Evolutionary conservation across 2,888 invertebrate species (phyloP), one percentile per base, ranked within the genome.

Genomic region (Cerceris rybyensis): DNA sequence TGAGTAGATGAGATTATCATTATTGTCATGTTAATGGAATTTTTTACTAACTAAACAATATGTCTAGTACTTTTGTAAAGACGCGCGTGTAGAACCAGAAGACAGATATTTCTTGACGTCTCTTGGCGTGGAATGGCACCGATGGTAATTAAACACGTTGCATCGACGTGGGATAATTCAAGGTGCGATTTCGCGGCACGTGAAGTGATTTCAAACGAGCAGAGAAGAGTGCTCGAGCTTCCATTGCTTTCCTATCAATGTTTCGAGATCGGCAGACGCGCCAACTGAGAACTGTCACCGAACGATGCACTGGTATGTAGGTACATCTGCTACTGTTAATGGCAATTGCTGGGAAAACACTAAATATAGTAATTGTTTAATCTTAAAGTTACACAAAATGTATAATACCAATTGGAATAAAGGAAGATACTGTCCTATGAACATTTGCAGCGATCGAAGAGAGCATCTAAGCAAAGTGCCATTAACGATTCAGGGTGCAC

Each of bases 261-360:
- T 72, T 64, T 42, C 69, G 9, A 72, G 82, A 79, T 79, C 82
- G 68, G 52, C 72, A 61, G 75, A 69, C 68, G 73, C 70, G 70
- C 68, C 74, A 59, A 77, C 70, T 63, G 69, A 70, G 73, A 74
- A 74, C 69, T 67, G 68, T 64, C 73, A 63, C 42, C 54, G 64
- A 50, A 50, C 59, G 76, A 76, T 14, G 76, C 75, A 59, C 42
- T 54, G 76, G 68, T 43, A 69, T 75, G 68, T 69, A 69, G 9
- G 42, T 59, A 50, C 41, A 66, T 61, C 65, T 59, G 66, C 75
- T 28, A 4, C 28, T 28, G 28, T 28, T 28, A 28, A 28, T 28
- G 28, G 28, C 28, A 28, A 1, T 28, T 28, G 28, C 2, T 4
- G 28, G 28, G 28, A 28, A 28, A 4, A 4, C 28, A n/a, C n/a